Base-by-base conservation (phyloP, 2,888 invertebrate genomes). In the Scaptomyza tumidula region DNA sequence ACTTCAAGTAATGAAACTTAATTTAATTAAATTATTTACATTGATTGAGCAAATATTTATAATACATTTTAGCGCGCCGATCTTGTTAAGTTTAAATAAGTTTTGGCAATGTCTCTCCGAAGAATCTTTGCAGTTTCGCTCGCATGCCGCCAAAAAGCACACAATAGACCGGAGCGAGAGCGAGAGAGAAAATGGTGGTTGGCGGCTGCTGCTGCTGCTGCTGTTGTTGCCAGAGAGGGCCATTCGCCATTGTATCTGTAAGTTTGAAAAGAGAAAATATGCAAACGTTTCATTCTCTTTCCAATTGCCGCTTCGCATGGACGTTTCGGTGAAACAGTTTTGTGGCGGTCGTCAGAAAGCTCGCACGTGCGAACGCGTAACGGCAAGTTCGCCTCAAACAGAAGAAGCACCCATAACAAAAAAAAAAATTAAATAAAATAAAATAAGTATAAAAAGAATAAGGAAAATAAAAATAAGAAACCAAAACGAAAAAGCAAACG, bases 331-430 rank as follows among this genome's bases (percentile, higher is more conserved):
- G 27, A 46, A 76, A 71, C 72, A 75, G 75, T 79, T 79, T 71
- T 71, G 67, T 71, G 67, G 78, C 67, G 75, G 76, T 71, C 63
- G 75, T 84, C 79, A 73, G 88, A 83, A 84, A 84, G 74, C 75
- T 86, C 88, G 81, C 81, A 81, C 81, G 81, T 81, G 81, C 81
- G 81, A 75, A 75, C 75, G 75, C 75, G 75, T 68, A 68, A 59
- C 67, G 78, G 67, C 74, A 75, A 73, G 56, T 75, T 75, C 75
- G 75, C 46, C 59, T 35, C 19, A 71, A 53, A 71, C 50, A 65
- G 52, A 62, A 76, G 68, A 63, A 66, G 33, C 62, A 65, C 58
- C 49, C 49, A 48, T 35, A 58, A 45, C 46, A 48, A 64, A 35
- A 60, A 52, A 31, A 43, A 44, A 50, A 53, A 16, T 37, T 2